phyloP scores from a whole-genome alignment of 2,888 invertebrate genomes.

The Eulithis prunata region DNA sequence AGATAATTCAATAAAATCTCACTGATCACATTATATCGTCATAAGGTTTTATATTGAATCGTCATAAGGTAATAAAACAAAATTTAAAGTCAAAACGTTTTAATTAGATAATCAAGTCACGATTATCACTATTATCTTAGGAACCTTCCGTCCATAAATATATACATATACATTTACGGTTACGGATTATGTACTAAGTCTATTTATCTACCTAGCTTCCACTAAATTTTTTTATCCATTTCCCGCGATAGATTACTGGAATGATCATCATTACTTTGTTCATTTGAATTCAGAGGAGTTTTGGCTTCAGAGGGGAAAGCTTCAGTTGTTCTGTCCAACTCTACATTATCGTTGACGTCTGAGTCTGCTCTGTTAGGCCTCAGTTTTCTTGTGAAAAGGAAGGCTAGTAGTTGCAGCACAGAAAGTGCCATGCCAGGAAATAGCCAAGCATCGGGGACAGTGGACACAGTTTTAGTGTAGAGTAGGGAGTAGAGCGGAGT shows the following conservation, averaged over 20 bases:
- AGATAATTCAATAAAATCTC: no score
- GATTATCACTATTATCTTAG: neutral
- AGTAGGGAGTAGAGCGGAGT: slow-evolving; percentile 75
- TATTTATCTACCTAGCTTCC: neutral
- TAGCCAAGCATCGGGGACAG: slow-evolving; percentile 73
- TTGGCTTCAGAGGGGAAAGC: neutral
- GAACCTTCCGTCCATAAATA: no score
- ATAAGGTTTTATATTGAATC: no score
- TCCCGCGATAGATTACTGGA: slow-evolving; percentile 26
- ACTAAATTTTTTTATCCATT: neutral
- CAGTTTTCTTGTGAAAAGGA: slow-evolving; percentile 62
- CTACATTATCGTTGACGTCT: slow-evolving; percentile 25
- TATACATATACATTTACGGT: no score
- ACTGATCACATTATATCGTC: no score
- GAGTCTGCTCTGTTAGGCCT: slow-evolving; percentile 27
- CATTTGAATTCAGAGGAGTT: slow-evolving; percentile 9
- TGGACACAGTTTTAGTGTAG: slow-evolving; percentile 71
- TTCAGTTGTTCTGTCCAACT: slow-evolving; percentile 24
- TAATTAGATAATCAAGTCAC: neutral
- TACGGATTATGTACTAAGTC: neutral
- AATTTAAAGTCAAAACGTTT: neutral
- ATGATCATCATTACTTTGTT: slow-evolving; percentile 13
- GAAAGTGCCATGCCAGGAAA: slow-evolving; percentile 67
- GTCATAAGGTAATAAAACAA: neutral
- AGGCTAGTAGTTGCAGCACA: slow-evolving; percentile 65